A percentile compares a stretch with the other conserved stretches of the same genome.
phyloP scores from a whole-genome alignment of 2,797 vertebrate genomes.

The Picus viridis region DNA sequence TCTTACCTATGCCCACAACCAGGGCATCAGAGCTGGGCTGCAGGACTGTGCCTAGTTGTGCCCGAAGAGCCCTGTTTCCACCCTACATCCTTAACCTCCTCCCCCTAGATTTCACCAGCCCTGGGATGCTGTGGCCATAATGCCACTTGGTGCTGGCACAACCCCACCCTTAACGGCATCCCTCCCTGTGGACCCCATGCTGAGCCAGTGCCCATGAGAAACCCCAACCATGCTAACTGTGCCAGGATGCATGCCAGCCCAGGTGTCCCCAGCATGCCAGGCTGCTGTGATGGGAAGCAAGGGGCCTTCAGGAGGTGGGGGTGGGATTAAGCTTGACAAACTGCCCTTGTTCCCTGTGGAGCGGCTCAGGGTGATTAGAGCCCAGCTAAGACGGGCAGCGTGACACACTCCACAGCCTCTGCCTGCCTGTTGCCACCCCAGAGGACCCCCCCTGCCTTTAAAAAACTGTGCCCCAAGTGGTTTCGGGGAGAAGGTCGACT shows the following conservation, averaged over 20 bases:
- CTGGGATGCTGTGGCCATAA: not conserved
- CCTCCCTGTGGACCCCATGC: not conserved
- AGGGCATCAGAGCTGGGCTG: not conserved
- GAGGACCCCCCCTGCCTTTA: not conserved
- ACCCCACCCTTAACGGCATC: accelerated
- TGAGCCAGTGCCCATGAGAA: not conserved
- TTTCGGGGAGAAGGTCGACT: not conserved
- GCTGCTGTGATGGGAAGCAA: not conserved
- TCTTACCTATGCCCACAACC: not conserved
- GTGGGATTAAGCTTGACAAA: conserved; percentile 62
- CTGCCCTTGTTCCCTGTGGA: conserved; percentile 44
- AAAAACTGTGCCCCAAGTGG: not conserved
- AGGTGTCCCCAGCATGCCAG: not conserved
- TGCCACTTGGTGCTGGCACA: not conserved
- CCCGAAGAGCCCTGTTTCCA: not conserved
- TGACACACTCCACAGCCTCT: conserved; percentile 3
- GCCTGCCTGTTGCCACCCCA: not conserved
- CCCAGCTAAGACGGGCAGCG: conserved; percentile 36
- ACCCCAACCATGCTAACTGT: accelerated
- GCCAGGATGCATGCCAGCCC: accelerated
- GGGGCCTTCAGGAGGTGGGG: not conserved
- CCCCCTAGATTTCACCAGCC: not conserved
- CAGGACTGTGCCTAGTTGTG: not conserved
- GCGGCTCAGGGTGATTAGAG: conserved; percentile 56
- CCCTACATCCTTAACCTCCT: not conserved